A percentile compares a stretch with the other conserved stretches of the same genome.
Evolutionary conservation across 1,140 invertebrate genomes (phyloP).

Genomic region (Leptopilina boulardi): DNA sequence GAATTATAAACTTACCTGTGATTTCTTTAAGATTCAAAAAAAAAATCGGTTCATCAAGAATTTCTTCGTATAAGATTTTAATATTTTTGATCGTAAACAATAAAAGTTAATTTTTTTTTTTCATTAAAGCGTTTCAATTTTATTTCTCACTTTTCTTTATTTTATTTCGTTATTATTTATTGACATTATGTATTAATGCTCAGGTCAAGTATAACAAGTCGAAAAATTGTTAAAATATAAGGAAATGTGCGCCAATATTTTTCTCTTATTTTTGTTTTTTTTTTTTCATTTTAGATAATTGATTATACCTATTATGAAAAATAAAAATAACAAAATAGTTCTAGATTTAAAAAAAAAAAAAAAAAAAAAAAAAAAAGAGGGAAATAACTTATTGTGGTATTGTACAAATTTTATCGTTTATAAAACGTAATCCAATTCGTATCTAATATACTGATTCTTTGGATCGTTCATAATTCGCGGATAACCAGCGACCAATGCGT

Average conservation of each 20-base stretch:
- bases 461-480: conserved; percentile 96
- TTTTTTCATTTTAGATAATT: not conserved
- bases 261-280: too few species aligned
- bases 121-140: not conserved
- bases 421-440: conserved; percentile 97
- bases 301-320: conserved; percentile 1
- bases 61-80: too few species aligned
- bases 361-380: too few species aligned
- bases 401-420: conserved; percentile 75
- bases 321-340: not conserved
- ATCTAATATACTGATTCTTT: conserved; percentile 96
- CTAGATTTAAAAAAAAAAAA: conserved; percentile 40
- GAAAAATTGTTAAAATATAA: conserved; percentile 25
- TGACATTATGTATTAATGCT: conserved; percentile 3
- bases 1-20: too few species aligned
- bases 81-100: too few species aligned
- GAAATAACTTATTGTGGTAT: conserved; percentile 47
- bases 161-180: not conserved
- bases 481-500: conserved; percentile 98
- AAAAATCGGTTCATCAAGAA: too few species aligned
- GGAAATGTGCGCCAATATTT: not conserved
- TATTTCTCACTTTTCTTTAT: not conserved
- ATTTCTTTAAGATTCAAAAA: too few species aligned
- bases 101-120: too few species aligned
- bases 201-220: conserved; percentile 17